Conservation (phyloP, 2,888 invertebrate species). For the Philereme transversata region DNA sequence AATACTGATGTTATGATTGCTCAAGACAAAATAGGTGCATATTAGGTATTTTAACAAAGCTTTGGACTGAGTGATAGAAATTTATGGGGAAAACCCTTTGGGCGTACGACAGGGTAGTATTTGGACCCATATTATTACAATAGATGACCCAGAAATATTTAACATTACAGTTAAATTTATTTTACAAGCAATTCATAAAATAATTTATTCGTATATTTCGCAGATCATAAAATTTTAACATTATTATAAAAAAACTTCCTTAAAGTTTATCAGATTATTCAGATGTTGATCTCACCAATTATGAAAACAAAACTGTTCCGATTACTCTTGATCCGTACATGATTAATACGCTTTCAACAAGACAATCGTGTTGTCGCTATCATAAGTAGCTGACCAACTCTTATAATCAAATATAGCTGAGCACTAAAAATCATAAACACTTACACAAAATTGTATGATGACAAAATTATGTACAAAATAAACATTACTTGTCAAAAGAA, state of each 20-base stretch:
- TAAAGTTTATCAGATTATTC: conserved; percentile 4
- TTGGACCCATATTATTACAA: background rate
- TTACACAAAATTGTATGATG: too few species aligned
- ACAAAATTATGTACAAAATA: too few species aligned
- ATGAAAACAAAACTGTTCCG: conserved; percentile 20
- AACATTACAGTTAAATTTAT: background rate
- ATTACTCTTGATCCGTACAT: conserved; percentile 25
- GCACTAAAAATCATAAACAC: background rate
- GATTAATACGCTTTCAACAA: conserved; percentile 20
- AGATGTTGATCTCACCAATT: conserved; percentile 13
- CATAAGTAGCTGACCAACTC: conserved; percentile 12
- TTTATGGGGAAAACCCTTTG: background rate
- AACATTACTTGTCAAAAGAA: too few species aligned
- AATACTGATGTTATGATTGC: background rate
- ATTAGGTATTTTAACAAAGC: background rate
- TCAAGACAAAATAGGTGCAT: background rate
- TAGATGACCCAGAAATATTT: background rate
- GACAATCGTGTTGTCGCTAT: conserved; percentile 6
- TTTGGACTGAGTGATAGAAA: conserved; percentile 2
- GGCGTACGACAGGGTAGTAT: conserved; percentile 1
- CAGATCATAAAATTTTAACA: too few species aligned
- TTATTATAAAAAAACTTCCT: conserved; percentile 1
- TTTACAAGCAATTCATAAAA: too few species aligned
- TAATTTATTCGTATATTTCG: too few species aligned
- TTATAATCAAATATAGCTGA: background rate